Conservation (phyloP, 2,797 vertebrate species). For the Anabacerthia variegaticeps region DNA sequence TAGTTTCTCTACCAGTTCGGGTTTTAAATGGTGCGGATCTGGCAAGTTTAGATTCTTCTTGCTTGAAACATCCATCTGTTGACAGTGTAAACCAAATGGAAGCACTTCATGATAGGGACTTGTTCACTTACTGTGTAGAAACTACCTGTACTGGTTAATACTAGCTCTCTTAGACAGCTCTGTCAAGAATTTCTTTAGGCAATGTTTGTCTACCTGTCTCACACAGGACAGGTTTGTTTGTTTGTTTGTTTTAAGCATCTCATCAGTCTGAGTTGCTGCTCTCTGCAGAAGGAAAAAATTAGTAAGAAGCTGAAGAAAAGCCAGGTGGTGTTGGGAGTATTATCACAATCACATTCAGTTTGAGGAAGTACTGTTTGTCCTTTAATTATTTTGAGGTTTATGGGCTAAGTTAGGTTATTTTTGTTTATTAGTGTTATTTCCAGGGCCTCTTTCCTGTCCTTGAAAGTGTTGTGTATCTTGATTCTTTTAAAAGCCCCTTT, state of each 20-base stretch:
- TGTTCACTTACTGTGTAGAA: background rate
- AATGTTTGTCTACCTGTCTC: background rate
- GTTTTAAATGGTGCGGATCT: background rate
- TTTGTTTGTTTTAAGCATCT: background rate
- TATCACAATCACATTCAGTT: accelerated
- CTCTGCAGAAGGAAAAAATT: background rate
- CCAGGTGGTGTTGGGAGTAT: background rate
- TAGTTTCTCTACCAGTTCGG: background rate
- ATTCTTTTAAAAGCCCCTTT: background rate
- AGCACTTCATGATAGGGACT: background rate
- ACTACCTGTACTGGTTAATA: background rate
- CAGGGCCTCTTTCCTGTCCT: background rate
- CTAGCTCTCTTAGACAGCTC: background rate
- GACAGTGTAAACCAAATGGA: background rate
- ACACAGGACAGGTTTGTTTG: background rate
- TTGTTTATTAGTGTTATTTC: background rate
- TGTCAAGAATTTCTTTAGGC: background rate
- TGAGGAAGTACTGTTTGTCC: background rate
- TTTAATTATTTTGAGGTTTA: background rate
- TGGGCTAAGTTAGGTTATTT: background rate
- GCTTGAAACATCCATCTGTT: background rate
- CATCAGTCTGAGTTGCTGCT: background rate
- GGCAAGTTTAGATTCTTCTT: background rate
- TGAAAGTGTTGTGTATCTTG: background rate
- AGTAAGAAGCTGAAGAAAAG: background rate